phyloP scores from a whole-genome alignment of 2,113 vertebrate genomes.

The Apeltes quadracus region DNA sequence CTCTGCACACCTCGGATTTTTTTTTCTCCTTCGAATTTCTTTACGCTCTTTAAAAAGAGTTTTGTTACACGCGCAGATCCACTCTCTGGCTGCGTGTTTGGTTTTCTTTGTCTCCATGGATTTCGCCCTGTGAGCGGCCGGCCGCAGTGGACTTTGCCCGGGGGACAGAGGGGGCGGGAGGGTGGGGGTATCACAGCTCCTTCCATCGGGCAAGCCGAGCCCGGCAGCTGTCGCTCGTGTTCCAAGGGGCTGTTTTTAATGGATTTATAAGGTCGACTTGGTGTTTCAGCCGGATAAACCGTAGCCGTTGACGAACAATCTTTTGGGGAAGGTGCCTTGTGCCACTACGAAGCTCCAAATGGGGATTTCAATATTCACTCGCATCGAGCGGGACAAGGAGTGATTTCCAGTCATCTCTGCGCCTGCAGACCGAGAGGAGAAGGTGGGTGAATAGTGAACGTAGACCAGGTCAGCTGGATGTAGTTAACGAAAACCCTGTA shows the following conservation, averaged over 20 bases:
- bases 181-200: conserved; percentile 37
- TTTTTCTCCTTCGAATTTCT: neutral
- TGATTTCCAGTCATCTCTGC: conserved; percentile 44
- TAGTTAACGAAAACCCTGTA: neutral
- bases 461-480: conserved; percentile 38
- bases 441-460: conserved; percentile 59
- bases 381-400: conserved; percentile 51
- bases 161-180: neutral
- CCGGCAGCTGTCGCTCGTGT: conserved; percentile 62
- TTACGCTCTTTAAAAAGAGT: neutral
- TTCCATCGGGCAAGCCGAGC: conserved; percentile 33
- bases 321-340: conserved; percentile 8
- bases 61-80: neutral
- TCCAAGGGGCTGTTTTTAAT: conserved; percentile 45
- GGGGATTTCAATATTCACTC: conserved; percentile 54
- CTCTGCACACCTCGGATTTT: neutral
- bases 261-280: conserved; percentile 69
- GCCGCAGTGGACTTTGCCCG: conserved; percentile 73
- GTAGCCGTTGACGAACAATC: neutral
- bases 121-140: conserved; percentile 37
- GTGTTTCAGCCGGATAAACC: conserved; percentile 43
- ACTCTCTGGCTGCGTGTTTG: neutral
- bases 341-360: conserved; percentile 48
- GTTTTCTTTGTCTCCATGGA: conserved; percentile 46
- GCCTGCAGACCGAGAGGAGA: conserved; percentile 30